Percentiles rank a stretch among this genome's conserved stretches.
Evolutionary conservation across 1,140 invertebrate species (phyloP).

Genomic region (Ceratosolen solmsi): DNA sequence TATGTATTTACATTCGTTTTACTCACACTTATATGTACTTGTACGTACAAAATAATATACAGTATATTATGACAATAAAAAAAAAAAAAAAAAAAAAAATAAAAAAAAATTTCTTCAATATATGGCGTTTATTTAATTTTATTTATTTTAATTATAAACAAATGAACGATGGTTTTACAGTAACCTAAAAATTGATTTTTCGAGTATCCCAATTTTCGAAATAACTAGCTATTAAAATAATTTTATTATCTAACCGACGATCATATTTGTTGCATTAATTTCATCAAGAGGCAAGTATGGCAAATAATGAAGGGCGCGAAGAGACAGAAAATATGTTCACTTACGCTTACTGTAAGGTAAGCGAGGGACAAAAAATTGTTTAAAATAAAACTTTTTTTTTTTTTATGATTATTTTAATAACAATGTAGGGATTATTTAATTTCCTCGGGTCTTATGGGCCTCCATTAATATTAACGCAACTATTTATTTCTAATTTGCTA

Average conservation of each 20-base stretch:
- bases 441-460: too few relatives aligned
- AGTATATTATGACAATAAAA: conserved; percentile 44
- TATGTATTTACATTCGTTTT: conserved; percentile 27
- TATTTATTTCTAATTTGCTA: too few relatives aligned
- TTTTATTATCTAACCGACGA: not conserved
- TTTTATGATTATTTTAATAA: too few relatives aligned
- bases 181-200: conserved; percentile 24
- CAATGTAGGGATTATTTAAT: too few relatives aligned
- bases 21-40: conserved; percentile 14
- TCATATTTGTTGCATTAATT: not conserved
- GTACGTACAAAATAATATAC: conserved; percentile 45
- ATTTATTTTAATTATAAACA: conserved; percentile 22
- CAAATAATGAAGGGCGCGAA: conserved; percentile 78
- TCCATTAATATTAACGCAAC: too few relatives aligned
- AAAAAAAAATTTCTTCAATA: too few relatives aligned
- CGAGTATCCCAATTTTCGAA: not conserved
- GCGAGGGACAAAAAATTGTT: too few relatives aligned
- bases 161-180: not conserved
- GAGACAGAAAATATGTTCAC: conserved; percentile 76
- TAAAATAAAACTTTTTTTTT: too few relatives aligned
- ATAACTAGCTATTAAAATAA: not conserved
- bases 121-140: conserved; percentile 15
- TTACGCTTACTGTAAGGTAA: conserved; percentile 80
- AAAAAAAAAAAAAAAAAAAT: too few relatives aligned
- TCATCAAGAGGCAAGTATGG: conserved; percentile 48